Percentiles rank a stretch among this genome's conserved stretches.
Evolutionary conservation across 2,888 invertebrate genomes (phyloP).

Genomic region (Agapostemon virescens): DNA sequence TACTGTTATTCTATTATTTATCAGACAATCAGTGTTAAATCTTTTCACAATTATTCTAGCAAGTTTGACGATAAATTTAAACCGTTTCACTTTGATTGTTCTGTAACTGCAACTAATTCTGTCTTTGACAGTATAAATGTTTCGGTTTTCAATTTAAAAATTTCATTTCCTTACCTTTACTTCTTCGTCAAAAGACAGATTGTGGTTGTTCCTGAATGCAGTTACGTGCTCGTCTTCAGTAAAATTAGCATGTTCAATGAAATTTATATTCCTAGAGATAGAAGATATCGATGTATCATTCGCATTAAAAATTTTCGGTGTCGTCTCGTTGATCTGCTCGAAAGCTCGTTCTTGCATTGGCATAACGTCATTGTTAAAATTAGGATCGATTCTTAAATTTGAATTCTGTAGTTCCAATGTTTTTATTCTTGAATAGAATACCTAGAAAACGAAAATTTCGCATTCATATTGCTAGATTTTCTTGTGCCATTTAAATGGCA

Average conservation of each 20-base stretch:
- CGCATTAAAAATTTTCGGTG: not conserved
- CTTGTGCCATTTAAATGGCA: not conserved
- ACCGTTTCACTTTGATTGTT: not conserved
- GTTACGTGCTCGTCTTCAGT: not conserved
- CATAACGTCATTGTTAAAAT: not conserved
- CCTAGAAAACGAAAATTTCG: conserved; percentile 1
- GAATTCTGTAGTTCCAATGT: not conserved
- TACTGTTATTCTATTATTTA: no score
- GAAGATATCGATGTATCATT: not conserved
- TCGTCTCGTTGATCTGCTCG: not conserved
- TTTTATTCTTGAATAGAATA: not conserved
- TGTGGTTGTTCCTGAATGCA: not conserved
- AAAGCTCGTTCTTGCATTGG: conserved; percentile 16
- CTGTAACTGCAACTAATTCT: not conserved
- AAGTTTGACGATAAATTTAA: not conserved
- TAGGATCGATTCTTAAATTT: not conserved
- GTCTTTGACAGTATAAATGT: not conserved
- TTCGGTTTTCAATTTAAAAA: not conserved
- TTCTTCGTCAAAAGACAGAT: not conserved
- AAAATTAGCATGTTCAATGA: conserved; percentile 13
- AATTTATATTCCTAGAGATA: conserved; percentile 6
- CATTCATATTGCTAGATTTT: not conserved
- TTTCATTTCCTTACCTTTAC: conserved; percentile 32
- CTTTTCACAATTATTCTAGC: not conserved
- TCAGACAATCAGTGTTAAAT: not conserved